A percentile compares a stretch with the other conserved stretches of the same genome.
Conservation (phyloP, 2,113 vertebrate species). For the Eidolon helvum region DNA sequence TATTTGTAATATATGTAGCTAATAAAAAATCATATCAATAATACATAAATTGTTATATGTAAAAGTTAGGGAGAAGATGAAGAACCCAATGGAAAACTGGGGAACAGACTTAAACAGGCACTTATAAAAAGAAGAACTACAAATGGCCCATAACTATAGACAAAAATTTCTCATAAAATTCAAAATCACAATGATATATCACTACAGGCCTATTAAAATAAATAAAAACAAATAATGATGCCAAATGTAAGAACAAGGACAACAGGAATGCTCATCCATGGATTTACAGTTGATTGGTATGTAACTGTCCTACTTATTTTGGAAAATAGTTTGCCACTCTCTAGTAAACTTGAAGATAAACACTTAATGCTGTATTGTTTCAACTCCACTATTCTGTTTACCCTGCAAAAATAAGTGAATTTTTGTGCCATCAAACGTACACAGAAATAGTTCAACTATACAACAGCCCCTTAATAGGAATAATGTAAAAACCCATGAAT, state of each 20-base stretch:
- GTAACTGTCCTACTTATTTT: not conserved
- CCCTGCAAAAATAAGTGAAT: not conserved
- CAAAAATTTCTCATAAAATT: not conserved
- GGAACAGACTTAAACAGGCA: not conserved
- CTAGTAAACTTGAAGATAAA: not conserved
- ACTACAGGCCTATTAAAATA: not conserved
- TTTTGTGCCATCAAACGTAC: not conserved
- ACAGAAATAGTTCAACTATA: not conserved
- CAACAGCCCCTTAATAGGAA: not conserved
- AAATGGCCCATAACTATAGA: not conserved
- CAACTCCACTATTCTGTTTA: not conserved
- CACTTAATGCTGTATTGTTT: not conserved
- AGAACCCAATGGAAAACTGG: not conserved
- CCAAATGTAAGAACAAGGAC: no score
- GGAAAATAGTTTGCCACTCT: not conserved
- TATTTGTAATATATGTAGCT: not conserved
- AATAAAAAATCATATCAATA: not conserved
- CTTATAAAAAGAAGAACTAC: not conserved
- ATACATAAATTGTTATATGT: not conserved
- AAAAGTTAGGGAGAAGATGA: not conserved
- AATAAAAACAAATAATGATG: not conserved
- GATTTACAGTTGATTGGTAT: not conserved
- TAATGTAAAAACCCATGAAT: not conserved
- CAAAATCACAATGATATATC: not conserved
- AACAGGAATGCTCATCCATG: not conserved